Percentiles rank a stretch among this genome's conserved stretches.
phyloP scores from a whole-genome alignment of 2,888 invertebrate species.

The Dilophus febrilis region DNA sequence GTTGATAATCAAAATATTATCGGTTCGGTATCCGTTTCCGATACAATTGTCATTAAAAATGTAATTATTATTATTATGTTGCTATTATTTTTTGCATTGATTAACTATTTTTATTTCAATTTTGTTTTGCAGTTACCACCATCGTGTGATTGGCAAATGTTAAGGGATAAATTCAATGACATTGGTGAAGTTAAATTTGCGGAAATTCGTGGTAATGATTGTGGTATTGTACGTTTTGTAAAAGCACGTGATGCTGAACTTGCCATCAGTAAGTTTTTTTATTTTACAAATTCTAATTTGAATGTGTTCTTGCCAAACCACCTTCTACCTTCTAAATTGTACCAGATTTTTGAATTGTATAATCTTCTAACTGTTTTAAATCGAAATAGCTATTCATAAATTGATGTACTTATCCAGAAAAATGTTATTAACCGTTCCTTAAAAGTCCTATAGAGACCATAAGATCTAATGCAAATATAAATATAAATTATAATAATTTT shows the following conservation, averaged over 20 bases:
- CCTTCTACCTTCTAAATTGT: too few species aligned
- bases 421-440: too few species aligned
- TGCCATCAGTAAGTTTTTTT: slow-evolving; percentile 53
- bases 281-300: too few species aligned
- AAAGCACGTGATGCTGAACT: slow-evolving; percentile 80
- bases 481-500: too few species aligned
- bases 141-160: slow-evolving; percentile 82
- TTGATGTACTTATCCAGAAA: too few species aligned
- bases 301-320: too few species aligned
- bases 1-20: neutral
- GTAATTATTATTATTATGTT: slow-evolving; percentile 30
- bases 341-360: too few species aligned
- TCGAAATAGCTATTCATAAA: too few species aligned
- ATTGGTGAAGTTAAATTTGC: slow-evolving; percentile 89
- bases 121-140: slow-evolving; percentile 55
- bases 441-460: too few species aligned
- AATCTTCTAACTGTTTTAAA: too few species aligned
- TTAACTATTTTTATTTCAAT: slow-evolving; percentile 6
- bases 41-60: slow-evolving; percentile 52
- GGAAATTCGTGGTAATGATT: slow-evolving; percentile 78
- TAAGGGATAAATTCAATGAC: slow-evolving; percentile 82
- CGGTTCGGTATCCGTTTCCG: slow-evolving; percentile 22
- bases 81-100: slow-evolving; percentile 5
- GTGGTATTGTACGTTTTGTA: slow-evolving; percentile 76
- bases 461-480: too few species aligned